These are phyloP conservation scores for Oligia strigilis DNA, from an alignment of 2,888 invertebrate species.

Conservation along the genomic window DNA sequence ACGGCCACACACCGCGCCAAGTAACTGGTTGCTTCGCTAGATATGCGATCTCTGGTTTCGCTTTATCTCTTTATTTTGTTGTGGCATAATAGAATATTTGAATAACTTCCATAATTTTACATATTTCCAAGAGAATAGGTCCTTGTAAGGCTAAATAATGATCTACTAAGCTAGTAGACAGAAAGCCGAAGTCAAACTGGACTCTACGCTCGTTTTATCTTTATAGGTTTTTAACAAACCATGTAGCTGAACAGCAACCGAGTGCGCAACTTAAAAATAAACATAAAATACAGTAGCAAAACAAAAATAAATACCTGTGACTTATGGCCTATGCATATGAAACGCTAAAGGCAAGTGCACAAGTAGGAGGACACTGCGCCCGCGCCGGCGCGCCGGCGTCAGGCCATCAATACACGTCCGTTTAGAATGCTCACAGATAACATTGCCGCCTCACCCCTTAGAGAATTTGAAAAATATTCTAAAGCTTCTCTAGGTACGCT, in stretches of 20 bases:
- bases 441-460: slow-evolving; percentile 10
- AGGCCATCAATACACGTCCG: slow-evolving; percentile 54
- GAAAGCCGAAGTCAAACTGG: neutral
- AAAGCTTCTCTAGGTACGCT: neutral
- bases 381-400: slow-evolving; percentile 14
- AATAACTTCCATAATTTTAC: slow-evolving; percentile 37
- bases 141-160: neutral
- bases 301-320: slow-evolving; percentile 1
- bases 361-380: neutral
- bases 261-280: neutral
- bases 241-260: too few relatives aligned
- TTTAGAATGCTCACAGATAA: slow-evolving; percentile 46
- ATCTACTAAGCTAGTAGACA: neutral
- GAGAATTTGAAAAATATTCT: slow-evolving; percentile 39
- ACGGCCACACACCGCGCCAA: slow-evolving; percentile 55
- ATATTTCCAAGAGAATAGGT: slow-evolving; percentile 3
- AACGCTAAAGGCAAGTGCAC: neutral
- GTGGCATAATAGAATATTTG: slow-evolving; percentile 11
- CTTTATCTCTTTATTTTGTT: slow-evolving; percentile 51
- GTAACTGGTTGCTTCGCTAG: slow-evolving; percentile 47
- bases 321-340: neutral
- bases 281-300: slow-evolving; percentile 10
- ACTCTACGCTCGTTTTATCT: neutral
- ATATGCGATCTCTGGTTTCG: slow-evolving; percentile 30
- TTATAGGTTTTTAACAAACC: neutral